Evolutionary conservation across 2,888 invertebrate species (phyloP).

Genomic region (Cephus pygmeus): DNA sequence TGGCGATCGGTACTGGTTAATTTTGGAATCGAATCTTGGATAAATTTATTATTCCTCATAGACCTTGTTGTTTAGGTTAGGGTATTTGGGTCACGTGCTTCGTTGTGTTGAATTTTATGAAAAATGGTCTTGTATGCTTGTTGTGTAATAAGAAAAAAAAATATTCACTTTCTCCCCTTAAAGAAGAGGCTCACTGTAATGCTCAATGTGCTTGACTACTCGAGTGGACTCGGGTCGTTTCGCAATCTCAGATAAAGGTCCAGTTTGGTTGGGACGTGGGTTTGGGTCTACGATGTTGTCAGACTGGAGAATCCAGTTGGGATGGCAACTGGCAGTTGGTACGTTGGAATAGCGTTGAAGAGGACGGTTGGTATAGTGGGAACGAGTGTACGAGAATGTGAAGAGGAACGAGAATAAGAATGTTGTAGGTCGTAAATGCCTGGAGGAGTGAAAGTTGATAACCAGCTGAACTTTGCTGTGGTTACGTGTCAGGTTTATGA

Average conservation of each 20-base stretch:
- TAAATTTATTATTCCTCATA: no score
- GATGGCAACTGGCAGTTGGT: background rate
- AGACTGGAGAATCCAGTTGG: background rate
- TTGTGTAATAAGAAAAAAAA: no score
- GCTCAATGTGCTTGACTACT: background rate
- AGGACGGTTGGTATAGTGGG: background rate
- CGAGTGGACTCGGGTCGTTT: background rate
- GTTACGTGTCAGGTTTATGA: background rate
- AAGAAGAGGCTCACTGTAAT: background rate
- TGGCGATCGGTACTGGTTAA: no score
- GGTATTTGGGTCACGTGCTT: no score
- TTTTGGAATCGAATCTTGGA: no score
- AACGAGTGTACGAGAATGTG: background rate
- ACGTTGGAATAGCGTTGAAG: background rate
- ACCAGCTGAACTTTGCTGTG: conserved; percentile 47
- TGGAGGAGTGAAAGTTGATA: conserved; percentile 53
- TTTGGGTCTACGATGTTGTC: background rate
- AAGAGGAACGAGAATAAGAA: background rate
- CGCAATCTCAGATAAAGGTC: background rate
- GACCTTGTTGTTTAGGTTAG: no score
- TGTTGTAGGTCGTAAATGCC: conserved; percentile 28
- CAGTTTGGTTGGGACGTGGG: background rate
- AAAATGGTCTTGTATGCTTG: no score
- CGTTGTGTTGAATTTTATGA: no score
- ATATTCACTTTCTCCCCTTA: no score